phyloP scores from a whole-genome alignment of 2,797 vertebrate genomes.

The Pseudochromis fuscus region DNA sequence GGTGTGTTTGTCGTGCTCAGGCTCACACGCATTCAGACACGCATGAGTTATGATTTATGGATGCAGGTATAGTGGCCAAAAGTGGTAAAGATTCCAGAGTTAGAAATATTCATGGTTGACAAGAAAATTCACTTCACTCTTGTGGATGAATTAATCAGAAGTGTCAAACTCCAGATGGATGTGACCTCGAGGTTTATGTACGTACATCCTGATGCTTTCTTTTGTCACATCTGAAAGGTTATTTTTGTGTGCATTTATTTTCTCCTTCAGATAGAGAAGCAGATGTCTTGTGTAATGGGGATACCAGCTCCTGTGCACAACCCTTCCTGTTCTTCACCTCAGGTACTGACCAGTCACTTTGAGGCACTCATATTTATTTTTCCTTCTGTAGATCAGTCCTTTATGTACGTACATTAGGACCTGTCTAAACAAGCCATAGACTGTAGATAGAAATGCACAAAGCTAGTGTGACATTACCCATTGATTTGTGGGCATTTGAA shows the following conservation, averaged over 20 bases:
- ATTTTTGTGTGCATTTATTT: conserved; percentile 48
- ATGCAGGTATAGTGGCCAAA: conserved; percentile 50
- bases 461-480: too few species aligned
- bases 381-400: conserved; percentile 6
- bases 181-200: conserved; percentile 44
- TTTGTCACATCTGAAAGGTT: conserved; percentile 55
- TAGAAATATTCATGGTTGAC: conserved; percentile 64
- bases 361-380: conserved; percentile 75
- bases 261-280: conserved; percentile 92
- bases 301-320: conserved; percentile 93
- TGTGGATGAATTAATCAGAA: conserved; percentile 66
- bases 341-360: conserved; percentile 90
- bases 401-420: not conserved
- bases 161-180: conserved; percentile 60
- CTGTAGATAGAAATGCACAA: too few species aligned
- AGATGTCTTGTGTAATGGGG: conserved; percentile 95
- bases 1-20: conserved; percentile 12
- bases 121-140: conserved; percentile 68
- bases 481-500: too few species aligned
- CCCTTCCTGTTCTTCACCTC: conserved; percentile 92
- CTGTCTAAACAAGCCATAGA: too few species aligned
- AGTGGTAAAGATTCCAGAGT: conserved; percentile 50
- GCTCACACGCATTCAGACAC: conserved; percentile 31
- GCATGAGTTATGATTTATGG: conserved; percentile 56
- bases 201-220: conserved; percentile 43